phyloP scores from a whole-genome alignment of 2,797 vertebrate genomes.

The Melanotaenia pygmaea region DNA sequence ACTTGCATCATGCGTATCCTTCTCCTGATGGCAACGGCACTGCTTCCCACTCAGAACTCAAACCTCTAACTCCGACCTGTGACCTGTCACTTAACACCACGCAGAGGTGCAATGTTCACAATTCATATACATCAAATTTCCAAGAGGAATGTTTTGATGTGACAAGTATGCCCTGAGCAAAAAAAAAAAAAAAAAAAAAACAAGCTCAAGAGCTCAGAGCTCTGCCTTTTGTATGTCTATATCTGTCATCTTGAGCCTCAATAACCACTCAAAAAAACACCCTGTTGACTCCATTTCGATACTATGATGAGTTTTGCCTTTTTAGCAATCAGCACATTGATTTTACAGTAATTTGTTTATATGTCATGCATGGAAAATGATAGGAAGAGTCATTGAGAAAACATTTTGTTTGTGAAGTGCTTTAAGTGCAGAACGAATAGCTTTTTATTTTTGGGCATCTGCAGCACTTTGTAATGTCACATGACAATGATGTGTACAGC shows the following conservation, averaged over 20 bases:
- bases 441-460: background rate
- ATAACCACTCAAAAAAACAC: background rate
- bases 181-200: too few species aligned
- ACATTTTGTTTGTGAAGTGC: too few species aligned
- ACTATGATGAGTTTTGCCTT: background rate
- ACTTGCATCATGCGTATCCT: slow-evolving; percentile 19
- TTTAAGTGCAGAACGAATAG: background rate
- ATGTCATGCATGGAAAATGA: too few species aligned
- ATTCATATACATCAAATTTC: background rate
- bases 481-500: background rate
- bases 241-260: background rate
- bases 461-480: too few species aligned
- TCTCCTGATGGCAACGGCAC: background rate
- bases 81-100: slow-evolving; percentile 1
- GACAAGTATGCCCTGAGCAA: background rate
- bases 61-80: slow-evolving; percentile 11
- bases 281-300: background rate
- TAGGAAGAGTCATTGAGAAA: too few species aligned
- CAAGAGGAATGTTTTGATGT: background rate
- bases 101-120: background rate
- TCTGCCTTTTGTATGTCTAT: background rate
- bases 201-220: background rate
- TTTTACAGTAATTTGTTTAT: background rate
- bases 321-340: background rate
- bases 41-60: slow-evolving; percentile 26